Percentiles rank a stretch among this genome's conserved stretches.
These are phyloP conservation scores for Tarsius wallacei DNA, from an alignment of 2,797 vertebrate species.

Conservation along the genomic window DNA sequence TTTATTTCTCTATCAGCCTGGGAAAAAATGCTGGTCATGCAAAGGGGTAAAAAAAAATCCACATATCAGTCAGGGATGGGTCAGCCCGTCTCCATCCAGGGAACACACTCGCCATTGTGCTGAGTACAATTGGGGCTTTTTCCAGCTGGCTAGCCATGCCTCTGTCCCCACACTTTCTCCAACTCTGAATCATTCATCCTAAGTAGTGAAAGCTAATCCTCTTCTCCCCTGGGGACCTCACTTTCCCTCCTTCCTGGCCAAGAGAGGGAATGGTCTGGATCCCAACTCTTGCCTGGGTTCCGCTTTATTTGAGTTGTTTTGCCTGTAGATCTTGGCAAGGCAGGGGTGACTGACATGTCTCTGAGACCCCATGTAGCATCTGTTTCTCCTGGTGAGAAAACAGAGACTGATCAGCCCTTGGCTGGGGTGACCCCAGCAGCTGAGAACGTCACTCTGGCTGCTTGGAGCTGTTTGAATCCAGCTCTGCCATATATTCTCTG, in stretches of 20 bases:
- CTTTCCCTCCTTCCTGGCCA: conserved; percentile 73
- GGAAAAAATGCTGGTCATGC: neutral
- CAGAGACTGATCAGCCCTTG: neutral
- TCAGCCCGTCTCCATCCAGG: accelerated
- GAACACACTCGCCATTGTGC: conserved; percentile 82
- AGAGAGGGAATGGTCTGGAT: conserved; percentile 81
- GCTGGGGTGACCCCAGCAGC: neutral
- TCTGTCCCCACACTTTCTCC: conserved; percentile 3
- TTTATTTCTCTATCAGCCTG: conserved; percentile 20
- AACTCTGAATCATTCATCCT: conserved; percentile 79
- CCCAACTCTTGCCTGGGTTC: conserved; percentile 79
- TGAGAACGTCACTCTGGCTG: neutral
- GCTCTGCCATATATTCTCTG: neutral
- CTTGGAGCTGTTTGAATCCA: neutral
- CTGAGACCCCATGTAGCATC: conserved; percentile 70
- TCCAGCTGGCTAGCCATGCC: conserved; percentile 20
- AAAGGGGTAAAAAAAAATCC: conserved; percentile 63
- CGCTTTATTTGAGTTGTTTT: conserved; percentile 75
- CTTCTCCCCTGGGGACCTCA: conserved; percentile 76
- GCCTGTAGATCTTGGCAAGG: neutral
- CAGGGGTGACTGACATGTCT: conserved; percentile 43
- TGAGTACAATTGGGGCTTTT: conserved; percentile 78
- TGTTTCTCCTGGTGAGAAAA: conserved; percentile 4
- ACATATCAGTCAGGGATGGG: conserved; percentile 77
- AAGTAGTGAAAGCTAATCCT: neutral